Evolutionary conservation across 2,888 invertebrate genomes (phyloP), one percentile per base, ranked within the genome.

Genomic region (Drosophila heteroneura): DNA sequence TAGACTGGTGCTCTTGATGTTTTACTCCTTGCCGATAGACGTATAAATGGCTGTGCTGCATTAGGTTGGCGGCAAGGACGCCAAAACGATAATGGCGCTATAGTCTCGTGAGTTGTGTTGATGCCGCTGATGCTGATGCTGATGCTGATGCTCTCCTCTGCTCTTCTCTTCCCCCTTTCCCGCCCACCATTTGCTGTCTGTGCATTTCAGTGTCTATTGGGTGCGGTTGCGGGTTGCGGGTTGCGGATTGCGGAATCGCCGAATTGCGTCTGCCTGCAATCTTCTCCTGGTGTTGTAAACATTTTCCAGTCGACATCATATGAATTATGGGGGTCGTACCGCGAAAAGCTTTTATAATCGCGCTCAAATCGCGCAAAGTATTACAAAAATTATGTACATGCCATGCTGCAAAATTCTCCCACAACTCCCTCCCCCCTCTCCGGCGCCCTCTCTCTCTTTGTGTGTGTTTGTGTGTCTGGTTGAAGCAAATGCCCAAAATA

Each of bases 331-430:
- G 85, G 87, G 91, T 90, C 91, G 92, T 92, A 92, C 92, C 91
- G 92, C 92, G 87, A 92, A 92, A 92, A 92, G 92, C 92, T 92
- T 92, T 92, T 92, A 92, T 92, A 92, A 92, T 92, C 92, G 92
- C 82, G 85, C 83, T 78, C 92, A 92, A 92, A 92, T 92, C 91
- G 92, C 85, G 91, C 91, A 88, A 87, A 85, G 83, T 83, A 89
- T 85, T 91, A 91, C 89, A 81, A 82, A 90, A 90, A 92, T 92
- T 89, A 92, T 90, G 89, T 85, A 90, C 88, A 81, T 80, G 82
- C 83, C 68, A 56, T 67, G 71, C 47, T 68, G 68, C 74, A 70
- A 51, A 53, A 44, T n/a, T 12, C 44, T 39, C 59, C 37, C 30
- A 44, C 44, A 56, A 26, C 52, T 19, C 14, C 12, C 16, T 37